phyloP scores from a whole-genome alignment of 2,113 vertebrate genomes.

The Synchiropus splendidus region DNA sequence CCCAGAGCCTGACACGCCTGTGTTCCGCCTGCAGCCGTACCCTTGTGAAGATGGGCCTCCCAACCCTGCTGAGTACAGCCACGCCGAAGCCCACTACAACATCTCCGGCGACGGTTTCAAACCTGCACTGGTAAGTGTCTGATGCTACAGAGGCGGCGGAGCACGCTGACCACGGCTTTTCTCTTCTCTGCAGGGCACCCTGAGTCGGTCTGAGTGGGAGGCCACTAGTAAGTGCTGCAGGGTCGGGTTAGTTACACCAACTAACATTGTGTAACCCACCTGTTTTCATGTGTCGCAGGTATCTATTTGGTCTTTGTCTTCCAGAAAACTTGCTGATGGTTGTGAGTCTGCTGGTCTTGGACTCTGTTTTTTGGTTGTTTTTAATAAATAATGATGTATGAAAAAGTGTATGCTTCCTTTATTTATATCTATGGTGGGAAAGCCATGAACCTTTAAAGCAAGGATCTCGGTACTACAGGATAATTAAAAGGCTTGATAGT shows the following conservation, averaged over 20 bases:
- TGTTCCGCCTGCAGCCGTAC: background rate
- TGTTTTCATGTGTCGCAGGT: constrained; percentile 6
- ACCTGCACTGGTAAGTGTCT: background rate
- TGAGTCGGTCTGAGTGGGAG: constrained; percentile 8
- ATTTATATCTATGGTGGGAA: too few species aligned
- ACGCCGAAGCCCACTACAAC: background rate
- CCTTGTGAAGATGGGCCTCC: background rate
- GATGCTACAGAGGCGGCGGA: too few species aligned
- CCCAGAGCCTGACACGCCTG: too few species aligned
- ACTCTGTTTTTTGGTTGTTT: background rate
- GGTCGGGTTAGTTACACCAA: too few species aligned
- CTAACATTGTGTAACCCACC: too few species aligned
- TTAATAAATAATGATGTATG: too few species aligned
- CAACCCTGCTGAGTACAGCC: constrained; percentile 1
- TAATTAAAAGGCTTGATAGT: too few species aligned
- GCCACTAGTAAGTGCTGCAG: background rate
- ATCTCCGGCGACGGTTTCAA: background rate
- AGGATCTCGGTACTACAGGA: too few species aligned
- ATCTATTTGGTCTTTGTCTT: constrained; percentile 94
- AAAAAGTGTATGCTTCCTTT: too few species aligned
- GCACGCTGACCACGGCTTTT: too few species aligned
- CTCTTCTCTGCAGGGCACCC: constrained; percentile 1
- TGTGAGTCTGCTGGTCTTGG: background rate
- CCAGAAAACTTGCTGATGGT: constrained; percentile 69
- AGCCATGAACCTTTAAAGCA: too few species aligned